Evolutionary conservation across 2,797 vertebrate species (phyloP).

Genomic region (Myotis daubentonii): DNA sequence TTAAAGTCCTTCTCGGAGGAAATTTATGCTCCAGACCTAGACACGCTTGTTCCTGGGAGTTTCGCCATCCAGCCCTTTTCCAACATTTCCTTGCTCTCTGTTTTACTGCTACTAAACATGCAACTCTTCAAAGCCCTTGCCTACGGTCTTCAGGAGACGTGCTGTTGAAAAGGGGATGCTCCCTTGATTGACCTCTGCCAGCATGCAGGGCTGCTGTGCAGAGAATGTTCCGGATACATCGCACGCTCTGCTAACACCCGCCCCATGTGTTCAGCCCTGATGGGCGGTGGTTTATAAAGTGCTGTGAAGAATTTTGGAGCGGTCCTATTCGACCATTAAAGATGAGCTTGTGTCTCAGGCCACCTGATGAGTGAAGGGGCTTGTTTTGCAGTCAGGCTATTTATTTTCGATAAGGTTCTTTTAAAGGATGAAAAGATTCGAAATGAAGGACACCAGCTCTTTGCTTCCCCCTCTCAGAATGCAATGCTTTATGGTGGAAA

Average conservation of each 20-base stretch:
- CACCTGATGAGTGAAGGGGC: constrained; percentile 74
- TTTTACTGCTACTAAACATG: constrained; percentile 50
- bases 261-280: constrained; percentile 73
- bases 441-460: constrained; percentile 74
- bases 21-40: constrained; percentile 50
- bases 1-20: constrained; percentile 64
- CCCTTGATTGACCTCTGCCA: constrained; percentile 81
- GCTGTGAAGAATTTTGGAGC: constrained; percentile 68
- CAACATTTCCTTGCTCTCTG: constrained; percentile 7
- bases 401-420: constrained; percentile 70
- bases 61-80: constrained; percentile 1
- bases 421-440: constrained; percentile 75
- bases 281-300: constrained; percentile 82
- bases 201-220: constrained; percentile 68
- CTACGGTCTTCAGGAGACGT: constrained; percentile 55
- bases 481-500: not conserved
- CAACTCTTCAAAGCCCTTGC: constrained; percentile 73
- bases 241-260: constrained; percentile 65
- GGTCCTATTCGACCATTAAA: constrained; percentile 74
- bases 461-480: constrained; percentile 71
- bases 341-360: constrained; percentile 73
- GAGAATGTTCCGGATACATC: constrained; percentile 79
- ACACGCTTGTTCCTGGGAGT: constrained; percentile 13
- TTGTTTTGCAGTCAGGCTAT: constrained; percentile 46
- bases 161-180: constrained; percentile 79